phyloP scores from a whole-genome alignment of 1,140 invertebrate species.

The Geopemphigus sp. region DNA sequence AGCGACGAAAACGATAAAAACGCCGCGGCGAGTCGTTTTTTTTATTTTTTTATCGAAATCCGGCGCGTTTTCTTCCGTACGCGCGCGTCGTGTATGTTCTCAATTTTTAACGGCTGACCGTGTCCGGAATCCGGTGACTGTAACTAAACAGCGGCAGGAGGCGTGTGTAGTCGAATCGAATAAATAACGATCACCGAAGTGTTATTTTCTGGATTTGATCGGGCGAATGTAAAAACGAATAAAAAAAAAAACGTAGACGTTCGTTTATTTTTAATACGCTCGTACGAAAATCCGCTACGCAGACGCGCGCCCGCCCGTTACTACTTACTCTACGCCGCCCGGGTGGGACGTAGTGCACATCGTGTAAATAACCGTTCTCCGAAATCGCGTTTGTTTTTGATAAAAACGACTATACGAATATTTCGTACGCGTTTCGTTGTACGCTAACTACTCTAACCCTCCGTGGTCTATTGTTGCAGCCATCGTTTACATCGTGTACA shows the following conservation, averaged over 20 bases:
- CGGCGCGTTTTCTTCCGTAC: neutral
- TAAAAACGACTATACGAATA: neutral
- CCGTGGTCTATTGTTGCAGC: too few species aligned
- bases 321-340: too few species aligned
- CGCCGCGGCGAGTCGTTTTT: neutral
- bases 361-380: neutral
- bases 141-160: neutral
- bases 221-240: constrained; percentile 1
- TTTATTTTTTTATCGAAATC: too few species aligned
- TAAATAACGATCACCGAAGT: neutral
- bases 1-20: too few species aligned
- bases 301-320: too few species aligned
- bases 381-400: too few species aligned
- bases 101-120: neutral
- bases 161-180: neutral
- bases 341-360: neutral
- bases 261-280: neutral
- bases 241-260: neutral
- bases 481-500: too few species aligned
- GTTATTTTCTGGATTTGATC: constrained; percentile 9
- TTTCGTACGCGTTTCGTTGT: neutral
- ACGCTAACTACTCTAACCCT: too few species aligned
- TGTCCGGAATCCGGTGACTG: neutral
- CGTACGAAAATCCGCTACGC: too few species aligned
- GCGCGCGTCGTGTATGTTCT: too few species aligned